phyloP scores from a whole-genome alignment of 2,113 vertebrate species.

The Crotalus viridis region DNA sequence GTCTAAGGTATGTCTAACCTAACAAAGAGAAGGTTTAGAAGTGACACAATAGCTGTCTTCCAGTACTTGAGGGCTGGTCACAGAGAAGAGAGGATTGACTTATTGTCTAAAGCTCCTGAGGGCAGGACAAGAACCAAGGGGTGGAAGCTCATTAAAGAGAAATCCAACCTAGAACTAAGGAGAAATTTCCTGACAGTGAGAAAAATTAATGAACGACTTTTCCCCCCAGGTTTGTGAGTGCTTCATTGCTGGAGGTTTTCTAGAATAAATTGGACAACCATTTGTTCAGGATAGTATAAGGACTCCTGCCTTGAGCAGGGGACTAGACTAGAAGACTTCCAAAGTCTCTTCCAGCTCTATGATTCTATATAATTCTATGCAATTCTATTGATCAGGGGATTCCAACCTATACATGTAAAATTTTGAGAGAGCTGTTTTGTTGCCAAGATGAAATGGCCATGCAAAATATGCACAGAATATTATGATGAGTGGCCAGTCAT shows the following conservation, averaged over 20 bases:
- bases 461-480: neutral
- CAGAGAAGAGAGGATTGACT: neutral
- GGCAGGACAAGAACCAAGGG: neutral
- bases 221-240: neutral
- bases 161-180: neutral
- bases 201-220: neutral
- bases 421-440: neutral
- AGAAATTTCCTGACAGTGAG: neutral
- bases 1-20: too few relatives aligned
- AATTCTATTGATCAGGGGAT: neutral
- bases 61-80: neutral
- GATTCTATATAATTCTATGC: neutral
- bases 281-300: neutral
- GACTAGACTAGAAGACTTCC: neutral
- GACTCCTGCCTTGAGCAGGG: too few relatives aligned
- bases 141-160: neutral
- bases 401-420: neutral
- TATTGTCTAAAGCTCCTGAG: neutral
- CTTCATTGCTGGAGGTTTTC: neutral
- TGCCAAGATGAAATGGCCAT: neutral
- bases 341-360: neutral
- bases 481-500: neutral
- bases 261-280: neutral
- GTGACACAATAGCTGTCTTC: neutral
- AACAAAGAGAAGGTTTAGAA: too few relatives aligned